phyloP scores from a whole-genome alignment of 2,797 vertebrate species.

The Rousettus madagascariensis region DNA sequence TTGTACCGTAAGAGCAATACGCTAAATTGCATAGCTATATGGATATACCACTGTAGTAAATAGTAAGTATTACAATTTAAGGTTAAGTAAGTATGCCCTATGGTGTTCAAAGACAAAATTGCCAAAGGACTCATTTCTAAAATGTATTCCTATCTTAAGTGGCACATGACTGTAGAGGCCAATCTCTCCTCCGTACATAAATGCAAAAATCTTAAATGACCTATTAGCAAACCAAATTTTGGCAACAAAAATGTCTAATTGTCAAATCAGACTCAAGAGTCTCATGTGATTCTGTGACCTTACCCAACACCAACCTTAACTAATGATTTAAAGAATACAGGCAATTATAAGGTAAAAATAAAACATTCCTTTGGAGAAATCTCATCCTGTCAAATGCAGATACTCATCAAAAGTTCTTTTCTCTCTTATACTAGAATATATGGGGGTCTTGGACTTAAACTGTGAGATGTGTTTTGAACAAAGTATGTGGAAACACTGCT shows the following conservation, averaged over 20 bases:
- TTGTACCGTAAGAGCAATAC: background rate
- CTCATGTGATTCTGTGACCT: background rate
- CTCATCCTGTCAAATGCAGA: background rate
- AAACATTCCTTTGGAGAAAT: background rate
- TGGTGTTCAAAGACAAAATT: background rate
- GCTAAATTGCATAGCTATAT: background rate
- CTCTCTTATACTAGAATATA: background rate
- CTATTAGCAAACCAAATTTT: constrained; percentile 19
- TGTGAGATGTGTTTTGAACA: background rate
- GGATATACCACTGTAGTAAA: background rate
- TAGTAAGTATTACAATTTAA: background rate
- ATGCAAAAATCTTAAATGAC: background rate
- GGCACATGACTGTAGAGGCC: background rate
- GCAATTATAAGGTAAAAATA: background rate
- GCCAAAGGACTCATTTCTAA: background rate
- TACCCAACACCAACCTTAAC: constrained; percentile 15
- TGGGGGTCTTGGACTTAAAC: background rate
- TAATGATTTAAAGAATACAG: background rate
- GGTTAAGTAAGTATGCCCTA: background rate
- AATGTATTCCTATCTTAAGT: too few species aligned
- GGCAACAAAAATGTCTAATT: background rate
- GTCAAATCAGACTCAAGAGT: background rate
- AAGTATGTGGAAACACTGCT: background rate
- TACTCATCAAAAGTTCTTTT: background rate
- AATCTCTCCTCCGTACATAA: background rate